Evolutionary conservation across 2,113 vertebrate genomes (phyloP), one percentile per base, ranked within the genome.

Genomic region (Xenopus laevis): DNA sequence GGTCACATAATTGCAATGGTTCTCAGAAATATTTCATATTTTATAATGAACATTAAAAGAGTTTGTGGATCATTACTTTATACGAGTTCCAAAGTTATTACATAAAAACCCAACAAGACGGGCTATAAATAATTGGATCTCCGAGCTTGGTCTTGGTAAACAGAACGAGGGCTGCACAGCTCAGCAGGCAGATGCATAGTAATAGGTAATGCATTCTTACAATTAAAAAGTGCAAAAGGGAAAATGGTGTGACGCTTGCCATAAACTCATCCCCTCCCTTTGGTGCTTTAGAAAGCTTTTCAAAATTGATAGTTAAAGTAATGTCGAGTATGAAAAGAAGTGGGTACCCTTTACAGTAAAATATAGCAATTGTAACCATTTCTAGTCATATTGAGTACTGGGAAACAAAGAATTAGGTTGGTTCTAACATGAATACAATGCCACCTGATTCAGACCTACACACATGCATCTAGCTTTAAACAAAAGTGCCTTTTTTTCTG

Each of bases 1-100:
- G 91, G 89, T 89, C 91, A 91, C 91, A 91, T 92, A 90, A 92
- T 91, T 91, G 90, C 90, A 79, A 87, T 83, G 89, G 88, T 91
- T 89, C 91, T 86, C 87, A 89, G 89, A 88, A 91, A 92, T 90
- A 91, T 92, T 92, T 92, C 91, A 90, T 90, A 89, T 90, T 92
- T 92, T 92, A 92, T 92, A 92, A 92, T 92, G 91, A 92, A 91
- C 90, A 91, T 92, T 92, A 92, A 92, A 92, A 91, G 91, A 92
- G 91, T 92, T 92, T 92, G 90, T 92, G 91, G 91, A 90, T 92
- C 92, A 92, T 92, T 92, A 91, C 91, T 92, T 91, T 92, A 90
- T 92, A 92, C 85, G 90, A 91, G 89, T 91, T 92, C 85, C 88
- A 92, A 92, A 92, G 91, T 93, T 93, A 92, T 92, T 89, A 92